Evolutionary conservation across 2,888 invertebrate species (phyloP), one percentile per base, ranked within the genome.

Genomic region (Trisateles emortualis): DNA sequence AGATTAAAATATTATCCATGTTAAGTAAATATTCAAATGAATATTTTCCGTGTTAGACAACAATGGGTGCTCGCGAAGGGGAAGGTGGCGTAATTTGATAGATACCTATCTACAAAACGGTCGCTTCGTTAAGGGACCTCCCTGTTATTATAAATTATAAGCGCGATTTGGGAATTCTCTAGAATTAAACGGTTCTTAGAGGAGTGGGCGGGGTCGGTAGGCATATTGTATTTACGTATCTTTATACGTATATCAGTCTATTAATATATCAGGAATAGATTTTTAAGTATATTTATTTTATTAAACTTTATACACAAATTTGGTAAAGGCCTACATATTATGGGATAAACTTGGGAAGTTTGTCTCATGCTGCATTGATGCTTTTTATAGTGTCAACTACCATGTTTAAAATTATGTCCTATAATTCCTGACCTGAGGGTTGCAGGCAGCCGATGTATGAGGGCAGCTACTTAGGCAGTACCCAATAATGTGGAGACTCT

Each of bases 1-100:
- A 93, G 93, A 93, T 93, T 93, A 93, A 93, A 93, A 93, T 93
- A 93, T 93, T 93, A 93, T 93, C 91, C 93, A 92, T 92, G 93
- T 93, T 93, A 92, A 93, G 93, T 93, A 93, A 93, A 93, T 93
- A 93, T 93, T 93, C 92, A 92, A 92, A 92, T 93, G 92, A 93
- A 93, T 93, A 93, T 93, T 93, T 93, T 91, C 92, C 90, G 88
- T 92, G 93, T 93, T 91, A 92, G 88, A 92, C 92, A 92, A 93
- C 92, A 91, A 92, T 90, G 83, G 79, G 84, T 76, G 82, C 78
- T 73, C 72, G 71, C 73, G 73, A 81, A 86, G 90, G 89, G 89
- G 85, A 85, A 81, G 86, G 86, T 82, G 86, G 72, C 81, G 91
- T 90, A 89, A 92, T 88, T 92, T 90, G 88, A 91, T 91, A 92